Evolutionary conservation across 2,113 vertebrate species (phyloP).

Genomic region (Semnornis frantzii): DNA sequence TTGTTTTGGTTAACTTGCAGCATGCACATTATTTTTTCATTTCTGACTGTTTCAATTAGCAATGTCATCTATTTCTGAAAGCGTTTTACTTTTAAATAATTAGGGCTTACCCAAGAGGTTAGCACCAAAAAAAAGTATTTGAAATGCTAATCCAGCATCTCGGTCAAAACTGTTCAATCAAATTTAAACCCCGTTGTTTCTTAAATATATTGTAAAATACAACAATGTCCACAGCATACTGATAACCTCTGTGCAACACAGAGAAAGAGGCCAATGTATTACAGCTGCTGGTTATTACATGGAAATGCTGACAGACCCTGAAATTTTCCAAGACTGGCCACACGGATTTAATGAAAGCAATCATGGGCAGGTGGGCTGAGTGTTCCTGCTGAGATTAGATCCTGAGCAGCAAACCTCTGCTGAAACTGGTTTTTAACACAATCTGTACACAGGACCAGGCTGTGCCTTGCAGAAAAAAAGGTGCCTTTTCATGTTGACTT

Average conservation of each 20-base stretch:
- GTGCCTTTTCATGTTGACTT: not conserved
- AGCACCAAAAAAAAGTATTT: not conserved
- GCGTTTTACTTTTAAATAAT: constrained; percentile 35
- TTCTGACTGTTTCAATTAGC: constrained; percentile 49
- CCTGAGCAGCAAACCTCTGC: not conserved
- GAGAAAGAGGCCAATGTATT: not conserved
- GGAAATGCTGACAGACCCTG: constrained; percentile 18
- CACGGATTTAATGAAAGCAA: constrained; percentile 21
- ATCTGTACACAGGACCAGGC: not conserved
- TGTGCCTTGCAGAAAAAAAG: not conserved
- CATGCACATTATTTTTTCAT: constrained; percentile 21
- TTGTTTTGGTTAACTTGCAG: constrained; percentile 15
- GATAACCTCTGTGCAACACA: not conserved
- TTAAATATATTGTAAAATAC: not conserved
- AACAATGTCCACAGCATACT: not conserved
- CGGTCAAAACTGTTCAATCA: not conserved
- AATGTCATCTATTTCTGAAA: constrained; percentile 22
- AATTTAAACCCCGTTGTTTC: constrained; percentile 15
- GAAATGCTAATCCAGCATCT: constrained; percentile 48
- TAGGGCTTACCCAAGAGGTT: constrained; percentile 14
- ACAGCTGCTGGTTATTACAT: not conserved
- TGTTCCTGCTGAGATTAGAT: not conserved
- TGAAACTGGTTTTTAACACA: not conserved
- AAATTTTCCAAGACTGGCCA: not conserved
- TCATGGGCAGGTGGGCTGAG: constrained; percentile 35